Base-by-base conservation (phyloP, 2,797 vertebrate species). In the Hemitrygon akajei region DNA sequence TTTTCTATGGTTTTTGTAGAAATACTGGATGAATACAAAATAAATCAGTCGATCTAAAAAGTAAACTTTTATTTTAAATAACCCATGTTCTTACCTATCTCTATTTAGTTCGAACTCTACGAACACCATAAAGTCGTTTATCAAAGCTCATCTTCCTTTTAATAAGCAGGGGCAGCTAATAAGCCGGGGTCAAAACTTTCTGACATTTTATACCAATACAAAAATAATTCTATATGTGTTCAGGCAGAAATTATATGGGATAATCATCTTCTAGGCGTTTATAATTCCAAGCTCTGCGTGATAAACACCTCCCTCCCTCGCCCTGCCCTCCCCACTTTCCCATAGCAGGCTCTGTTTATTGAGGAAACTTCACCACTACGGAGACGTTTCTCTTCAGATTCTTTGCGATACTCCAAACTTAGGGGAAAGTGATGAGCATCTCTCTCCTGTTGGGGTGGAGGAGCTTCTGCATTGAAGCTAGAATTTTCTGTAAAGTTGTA, bases 1-100 rank as follows among this genome's bases (percentile, higher is more conserved):
- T 37, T 37, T 69, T 91, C 63, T 40, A 40, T 73, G 6, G 25
- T 75, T 56, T 40, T 66, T 56, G 91, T 25, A 73, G 69, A 75
- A 47, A 75, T 56, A 75, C 7, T 40, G 18, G 37, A 27, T 75
- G 73, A 75, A 40, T 75, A 37, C 25, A 73, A 92, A 92, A 92
- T 34, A 34, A 89, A 66, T 12, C 86, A 75, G 69, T 75, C 25
- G 71, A 47, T 71, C 69, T 75, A 47, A 92, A 56, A 30, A 40
- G 91, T 56, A 47, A 75, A 16, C 69, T 2, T 69, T 22, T 75
- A 25, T 56, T 92, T 92, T 92, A 47, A 92, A 92, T 92, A 92
- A 92, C 69, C 91, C 25, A 71, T 47, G 69, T 47, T 47, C 63
- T 27, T 37, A 40, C 34, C 22, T 40, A 75, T 73, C 30, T 69